Base-by-base conservation (phyloP, 2,888 invertebrate species). In the Epinotia brunnichana region DNA sequence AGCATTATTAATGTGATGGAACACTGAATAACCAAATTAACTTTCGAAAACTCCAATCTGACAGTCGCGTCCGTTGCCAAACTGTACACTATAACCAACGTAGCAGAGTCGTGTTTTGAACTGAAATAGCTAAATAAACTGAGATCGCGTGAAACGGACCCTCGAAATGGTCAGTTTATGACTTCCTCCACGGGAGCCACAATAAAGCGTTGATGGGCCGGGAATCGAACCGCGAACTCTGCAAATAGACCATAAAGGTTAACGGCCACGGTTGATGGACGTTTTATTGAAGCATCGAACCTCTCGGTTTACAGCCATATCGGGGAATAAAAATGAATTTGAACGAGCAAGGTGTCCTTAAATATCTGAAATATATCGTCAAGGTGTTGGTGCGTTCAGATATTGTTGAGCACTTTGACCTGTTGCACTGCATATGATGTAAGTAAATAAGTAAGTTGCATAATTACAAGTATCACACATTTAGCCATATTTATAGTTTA, bases 71-170 rank as follows among this genome's bases (percentile, higher is more conserved):
- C 48, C 7, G n/a, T 48, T 48, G 48, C 48, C 1, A 48, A 74
- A 79, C 75, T 76, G 70, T 64, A 66, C 74, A 68, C 71, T 29
- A 57, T 5, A n/a, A 15, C 7, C 57, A 15, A 29, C 57, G 53
- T 17, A 19, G 11, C 19, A 53, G 3, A 19, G 19, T 53, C 17
- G 10, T 21, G 3, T 21, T 54, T 54, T 21, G 13, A 19, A 13
- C 24, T 21, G 13, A 35, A 13, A 44, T 5, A 2, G n/a, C 48
- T 48, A 24, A 24, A 24, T 21, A 10, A 29, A 17, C 17, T 60
- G 5, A 41, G 41, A 41, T 39, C 17, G 17, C 17, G 10, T 10
- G 29, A 24, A 29, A 62, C 2, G 17, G 19, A 19, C 11, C 63
- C 51, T 63, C 48, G n/a, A 62, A 48, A 35, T 13, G 51, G 63